These are phyloP conservation scores for Calyptomena viridis DNA, from an alignment of 2,113 vertebrate species.

Conservation along the genomic window DNA sequence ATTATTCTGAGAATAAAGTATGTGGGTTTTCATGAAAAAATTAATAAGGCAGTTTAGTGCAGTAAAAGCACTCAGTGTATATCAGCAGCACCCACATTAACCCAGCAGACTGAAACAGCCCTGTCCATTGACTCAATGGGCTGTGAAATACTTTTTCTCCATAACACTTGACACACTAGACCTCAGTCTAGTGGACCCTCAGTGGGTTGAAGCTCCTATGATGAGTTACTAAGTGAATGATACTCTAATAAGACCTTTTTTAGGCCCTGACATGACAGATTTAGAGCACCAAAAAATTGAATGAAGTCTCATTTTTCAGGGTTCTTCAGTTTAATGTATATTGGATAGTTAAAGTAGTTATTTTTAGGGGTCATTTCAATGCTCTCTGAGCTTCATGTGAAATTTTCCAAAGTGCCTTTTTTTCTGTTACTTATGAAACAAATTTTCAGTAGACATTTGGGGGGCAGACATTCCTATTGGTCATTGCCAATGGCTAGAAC, in stretches of 20 bases:
- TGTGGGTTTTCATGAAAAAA: background rate
- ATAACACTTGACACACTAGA: background rate
- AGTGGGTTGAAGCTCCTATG: background rate
- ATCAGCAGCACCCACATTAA: constrained; percentile 29
- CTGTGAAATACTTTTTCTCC: constrained; percentile 41
- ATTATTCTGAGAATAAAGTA: background rate
- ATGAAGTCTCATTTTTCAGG: background rate
- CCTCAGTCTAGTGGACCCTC: background rate
- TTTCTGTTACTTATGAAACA: background rate
- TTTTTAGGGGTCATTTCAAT: background rate
- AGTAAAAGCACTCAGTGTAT: background rate
- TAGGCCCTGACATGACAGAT: background rate
- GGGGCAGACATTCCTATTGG: background rate
- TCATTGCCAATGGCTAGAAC: background rate
- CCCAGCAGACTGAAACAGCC: constrained; percentile 33
- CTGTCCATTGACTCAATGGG: constrained; percentile 25
- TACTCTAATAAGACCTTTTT: background rate
- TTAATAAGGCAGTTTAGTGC: background rate
- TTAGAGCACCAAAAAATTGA: background rate
- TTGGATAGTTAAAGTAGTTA: background rate
- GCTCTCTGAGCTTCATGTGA: background rate
- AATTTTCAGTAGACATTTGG: background rate
- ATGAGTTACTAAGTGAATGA: constrained; percentile 8
- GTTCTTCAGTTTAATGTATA: background rate
- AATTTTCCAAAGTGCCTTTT: background rate